phyloP scores from a whole-genome alignment of 2,888 invertebrate species.

The Drosophila emarginata region DNA sequence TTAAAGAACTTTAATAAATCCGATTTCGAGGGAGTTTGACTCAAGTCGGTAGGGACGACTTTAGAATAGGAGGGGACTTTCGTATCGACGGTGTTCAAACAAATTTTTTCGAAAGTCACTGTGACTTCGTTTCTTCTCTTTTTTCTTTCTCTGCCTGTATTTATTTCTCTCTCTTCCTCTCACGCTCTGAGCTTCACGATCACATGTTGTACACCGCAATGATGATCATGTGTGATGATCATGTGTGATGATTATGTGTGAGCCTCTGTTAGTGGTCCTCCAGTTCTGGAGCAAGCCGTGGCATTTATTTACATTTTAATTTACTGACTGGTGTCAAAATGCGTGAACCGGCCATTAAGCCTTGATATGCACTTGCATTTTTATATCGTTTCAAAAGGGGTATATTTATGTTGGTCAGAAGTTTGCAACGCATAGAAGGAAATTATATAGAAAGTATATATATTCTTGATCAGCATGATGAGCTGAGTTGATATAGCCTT shows the following conservation, averaged over 20 bases:
- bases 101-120: background rate
- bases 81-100: background rate
- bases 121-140: background rate
- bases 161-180: background rate
- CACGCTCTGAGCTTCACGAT: slow-evolving; percentile 18
- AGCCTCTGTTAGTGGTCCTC: slow-evolving; percentile 8
- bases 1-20: too few relatives aligned
- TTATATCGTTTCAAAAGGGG: too few relatives aligned
- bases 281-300: slow-evolving; percentile 24
- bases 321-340: slow-evolving; percentile 59
- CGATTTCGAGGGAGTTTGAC: too few relatives aligned
- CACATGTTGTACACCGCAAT: slow-evolving; percentile 51
- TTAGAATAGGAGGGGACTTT: background rate
- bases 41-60: too few relatives aligned
- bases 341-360: slow-evolving; percentile 48
- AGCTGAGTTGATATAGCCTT: too few relatives aligned
- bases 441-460: too few relatives aligned
- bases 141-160: background rate
- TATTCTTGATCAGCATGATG: too few relatives aligned
- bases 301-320: slow-evolving; percentile 46
- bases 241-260: background rate
- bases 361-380: slow-evolving; percentile 37
- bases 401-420: too few relatives aligned
- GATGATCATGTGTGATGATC: background rate
- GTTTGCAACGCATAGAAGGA: too few relatives aligned